phyloP scores from a whole-genome alignment of 2,113 vertebrate genomes.

The Calyptomena viridis region DNA sequence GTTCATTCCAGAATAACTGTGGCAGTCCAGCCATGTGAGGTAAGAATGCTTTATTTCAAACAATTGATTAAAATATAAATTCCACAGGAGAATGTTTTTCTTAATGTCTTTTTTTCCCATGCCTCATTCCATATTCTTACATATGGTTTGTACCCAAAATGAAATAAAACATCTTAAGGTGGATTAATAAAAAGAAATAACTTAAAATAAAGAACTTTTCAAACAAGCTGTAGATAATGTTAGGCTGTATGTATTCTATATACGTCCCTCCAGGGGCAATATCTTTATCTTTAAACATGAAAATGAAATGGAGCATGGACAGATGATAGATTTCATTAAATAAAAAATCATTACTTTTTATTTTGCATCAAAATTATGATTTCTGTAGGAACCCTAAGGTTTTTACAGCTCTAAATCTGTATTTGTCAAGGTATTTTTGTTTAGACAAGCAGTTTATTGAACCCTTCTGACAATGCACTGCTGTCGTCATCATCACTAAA shows the following conservation, averaged over 20 bases:
- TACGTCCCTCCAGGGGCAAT: constrained; percentile 26
- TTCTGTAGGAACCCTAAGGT: background rate
- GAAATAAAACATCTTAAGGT: constrained; percentile 1
- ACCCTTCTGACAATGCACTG: background rate
- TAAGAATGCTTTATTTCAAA: constrained; percentile 35
- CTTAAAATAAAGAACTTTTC: constrained; percentile 17
- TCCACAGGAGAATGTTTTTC: background rate
- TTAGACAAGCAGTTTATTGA: constrained; percentile 47
- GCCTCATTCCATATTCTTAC: background rate
- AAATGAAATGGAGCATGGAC: constrained; percentile 15
- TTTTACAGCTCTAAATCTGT: constrained; percentile 26
- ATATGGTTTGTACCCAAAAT: background rate
- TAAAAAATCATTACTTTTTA: background rate
- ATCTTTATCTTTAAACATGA: background rate
- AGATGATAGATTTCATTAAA: background rate
- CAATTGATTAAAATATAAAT: background rate
- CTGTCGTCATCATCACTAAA: constrained; percentile 58
- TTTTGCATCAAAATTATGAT: background rate
- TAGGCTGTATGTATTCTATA: background rate
- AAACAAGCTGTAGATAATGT: background rate
- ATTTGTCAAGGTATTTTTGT: background rate
- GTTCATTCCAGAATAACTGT: background rate
- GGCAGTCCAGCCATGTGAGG: background rate
- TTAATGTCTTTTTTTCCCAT: background rate
- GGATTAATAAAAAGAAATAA: constrained; percentile 58